Evolutionary conservation across 2,113 vertebrate species (phyloP).

Genomic region (Trematomus loennbergii): DNA sequence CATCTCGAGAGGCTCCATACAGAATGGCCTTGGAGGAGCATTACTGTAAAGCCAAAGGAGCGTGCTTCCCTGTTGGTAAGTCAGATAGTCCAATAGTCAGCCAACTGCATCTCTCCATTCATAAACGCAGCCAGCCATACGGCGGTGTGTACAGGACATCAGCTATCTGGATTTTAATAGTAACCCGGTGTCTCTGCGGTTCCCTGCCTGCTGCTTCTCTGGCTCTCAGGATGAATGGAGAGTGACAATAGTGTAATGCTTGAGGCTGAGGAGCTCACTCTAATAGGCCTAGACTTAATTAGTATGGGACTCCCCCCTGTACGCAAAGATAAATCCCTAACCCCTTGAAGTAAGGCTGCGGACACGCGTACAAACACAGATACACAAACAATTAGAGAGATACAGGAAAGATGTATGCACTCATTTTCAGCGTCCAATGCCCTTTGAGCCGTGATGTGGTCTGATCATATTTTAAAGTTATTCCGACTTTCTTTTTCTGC

Average conservation of each 20-base stretch:
- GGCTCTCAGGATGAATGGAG: slow-evolving; percentile 60
- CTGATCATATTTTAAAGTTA: slow-evolving; percentile 42
- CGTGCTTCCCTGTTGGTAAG: background rate
- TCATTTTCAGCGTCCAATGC: slow-evolving; percentile 20
- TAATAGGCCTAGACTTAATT: slow-evolving; percentile 76
- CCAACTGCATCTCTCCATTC: slow-evolving; percentile 31
- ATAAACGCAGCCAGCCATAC: slow-evolving; percentile 43
- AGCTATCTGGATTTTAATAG: slow-evolving; percentile 55
- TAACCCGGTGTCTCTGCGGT: slow-evolving; percentile 36
- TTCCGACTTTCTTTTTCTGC: background rate
- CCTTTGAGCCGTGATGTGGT: slow-evolving; percentile 42
- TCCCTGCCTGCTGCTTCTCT: slow-evolving; percentile 37
- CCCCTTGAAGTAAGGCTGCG: slow-evolving; percentile 56
- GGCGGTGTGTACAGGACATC: slow-evolving; percentile 31
- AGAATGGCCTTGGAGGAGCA: slow-evolving; percentile 52
- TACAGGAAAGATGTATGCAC: slow-evolving; percentile 7
- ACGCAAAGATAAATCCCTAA: slow-evolving; percentile 67
- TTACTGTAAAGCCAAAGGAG: slow-evolving; percentile 35
- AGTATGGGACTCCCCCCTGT: slow-evolving; percentile 62
- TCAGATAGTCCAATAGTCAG: slow-evolving; percentile 19
- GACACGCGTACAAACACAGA: slow-evolving; percentile 46
- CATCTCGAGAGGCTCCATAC: slow-evolving; percentile 35
- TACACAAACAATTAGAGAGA: slow-evolving; percentile 16
- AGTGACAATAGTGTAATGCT: slow-evolving; percentile 71
- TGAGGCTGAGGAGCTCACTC: slow-evolving; percentile 60